Evolutionary conservation across 2,797 vertebrate genomes (phyloP).

Genomic region (Synaphobranchus kaupii): DNA sequence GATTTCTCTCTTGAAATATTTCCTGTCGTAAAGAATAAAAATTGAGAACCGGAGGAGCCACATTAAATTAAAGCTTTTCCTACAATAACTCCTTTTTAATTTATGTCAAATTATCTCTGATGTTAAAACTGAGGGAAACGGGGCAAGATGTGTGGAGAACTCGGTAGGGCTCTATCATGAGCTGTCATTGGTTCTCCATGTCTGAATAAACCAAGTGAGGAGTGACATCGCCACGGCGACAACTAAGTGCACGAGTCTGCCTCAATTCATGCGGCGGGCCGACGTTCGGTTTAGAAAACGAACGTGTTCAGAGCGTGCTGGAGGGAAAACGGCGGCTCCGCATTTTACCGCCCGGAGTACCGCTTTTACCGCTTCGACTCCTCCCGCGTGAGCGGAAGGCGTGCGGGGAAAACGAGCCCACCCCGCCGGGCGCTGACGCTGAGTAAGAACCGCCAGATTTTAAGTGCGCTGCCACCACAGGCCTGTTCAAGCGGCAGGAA

Average conservation of each 20-base stretch:
- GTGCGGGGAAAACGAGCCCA: slow-evolving; percentile 18
- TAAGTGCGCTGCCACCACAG: slow-evolving; percentile 58
- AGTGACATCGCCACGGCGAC: background rate
- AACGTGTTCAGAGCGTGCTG: background rate
- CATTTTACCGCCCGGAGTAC: background rate
- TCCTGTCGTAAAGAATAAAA: background rate
- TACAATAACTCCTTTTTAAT: background rate
- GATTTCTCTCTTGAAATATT: background rate
- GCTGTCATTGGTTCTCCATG: too few relatives aligned
- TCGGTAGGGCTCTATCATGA: too few relatives aligned
- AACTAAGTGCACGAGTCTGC: background rate
- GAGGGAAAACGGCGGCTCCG: too few relatives aligned
- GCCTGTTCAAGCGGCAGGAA: background rate
- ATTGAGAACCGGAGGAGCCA: background rate
- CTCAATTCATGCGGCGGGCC: background rate
- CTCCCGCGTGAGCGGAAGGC: slow-evolving; percentile 54
- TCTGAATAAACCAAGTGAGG: too few relatives aligned
- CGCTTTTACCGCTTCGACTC: slow-evolving; percentile 34
- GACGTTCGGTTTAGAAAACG: background rate
- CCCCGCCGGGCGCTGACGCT: slow-evolving; percentile 43
- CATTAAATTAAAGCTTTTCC: background rate
- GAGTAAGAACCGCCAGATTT: slow-evolving; percentile 47
- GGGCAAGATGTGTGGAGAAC: background rate
- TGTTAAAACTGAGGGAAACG: background rate
- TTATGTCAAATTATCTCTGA: background rate